Evolutionary conservation across 92 coral and sea anemone genomes (phyloP), one percentile per base, ranked within the genome.

Genomic region (Plumapathes pennacea): DNA sequence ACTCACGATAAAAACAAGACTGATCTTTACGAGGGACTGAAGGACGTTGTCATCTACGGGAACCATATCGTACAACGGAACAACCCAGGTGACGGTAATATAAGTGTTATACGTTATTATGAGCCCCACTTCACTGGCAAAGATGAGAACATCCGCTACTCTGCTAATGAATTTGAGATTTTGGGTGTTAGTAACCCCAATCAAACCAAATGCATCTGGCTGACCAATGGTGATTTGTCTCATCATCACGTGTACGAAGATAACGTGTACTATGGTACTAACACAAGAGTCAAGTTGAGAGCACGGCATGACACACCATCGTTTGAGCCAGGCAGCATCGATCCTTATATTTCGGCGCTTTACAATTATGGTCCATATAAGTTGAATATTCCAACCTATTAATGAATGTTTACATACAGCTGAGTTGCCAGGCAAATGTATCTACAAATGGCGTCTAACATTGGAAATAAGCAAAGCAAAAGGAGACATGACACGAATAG

Each of bases 181-280:
- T 1, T 29, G 3, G 33, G 49, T 18, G 29, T 49, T 23, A 67
- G 44, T 28, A 30, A 57, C 39, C 71, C 74, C 2, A 39, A 46
- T 5, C 31, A 7, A 10, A 38, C 38, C 9, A 25, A 4, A 12
- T 70, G 76, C 48, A 77, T 77, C 28, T 61, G 60, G 52, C 55
- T 77, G 47, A 49, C 63, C 30, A 77, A 77, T 50, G 84, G 71
- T n/a, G 6, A 52, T 50, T 8, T 28, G 24, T 25, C 46, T 25
- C 69, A 77, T 3, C 84, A 77, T 47, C 71, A 58, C 64, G 84
- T 77, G 71, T 77, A 57, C 25, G 7, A n/a, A 8, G 84, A 77
- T 60, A 77, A 77, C 40, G 71, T 77, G 32, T 77, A 77, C 67
- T 67, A 38, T 59, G 57, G 63, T 1, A 46, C 67, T 5, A 1